phyloP scores from a whole-genome alignment of 64 coral and sea anemone species.

The Hydrozoanthus tunicans region DNA sequence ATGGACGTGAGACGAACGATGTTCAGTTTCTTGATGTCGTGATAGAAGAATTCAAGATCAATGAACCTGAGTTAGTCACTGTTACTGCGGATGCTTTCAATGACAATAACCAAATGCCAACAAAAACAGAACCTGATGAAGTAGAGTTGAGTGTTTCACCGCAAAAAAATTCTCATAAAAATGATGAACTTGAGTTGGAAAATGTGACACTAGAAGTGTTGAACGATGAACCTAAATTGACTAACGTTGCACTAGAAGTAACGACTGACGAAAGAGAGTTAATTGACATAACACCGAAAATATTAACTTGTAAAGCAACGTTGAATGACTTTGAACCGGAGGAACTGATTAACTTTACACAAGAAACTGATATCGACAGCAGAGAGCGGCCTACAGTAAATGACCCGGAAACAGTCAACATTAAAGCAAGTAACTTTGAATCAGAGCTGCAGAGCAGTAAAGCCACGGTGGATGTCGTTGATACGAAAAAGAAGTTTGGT shows the following conservation, averaged over 20 bases:
- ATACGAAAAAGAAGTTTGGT: not conserved
- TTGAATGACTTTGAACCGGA: not conserved
- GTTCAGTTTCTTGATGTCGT: not conserved
- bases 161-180: not conserved
- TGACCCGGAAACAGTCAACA: not conserved
- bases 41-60: not conserved
- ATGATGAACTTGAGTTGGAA: not conserved
- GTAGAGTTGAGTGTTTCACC: not conserved
- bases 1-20: too few species aligned
- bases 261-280: not conserved
- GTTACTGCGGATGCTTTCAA: not conserved
- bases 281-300: too few species aligned
- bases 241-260: not conserved
- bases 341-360: not conserved
- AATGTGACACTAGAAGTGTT: not conserved
- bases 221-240: not conserved
- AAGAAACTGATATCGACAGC: not conserved
- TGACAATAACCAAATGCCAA: not conserved
- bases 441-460: not conserved
- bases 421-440: not conserved
- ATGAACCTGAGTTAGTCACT: not conserved
- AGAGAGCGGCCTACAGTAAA: not conserved
- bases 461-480: not conserved
- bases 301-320: not conserved
- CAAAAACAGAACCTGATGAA: not conserved